Conservation (phyloP, 2,113 vertebrate genomes). For the zebrafish (Danio rerio) region GRCz12tu NC_133199.1:24794501-24795000, state of each 20-base stretch:
- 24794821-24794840: constrained; percentile 57
- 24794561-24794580: too few relatives aligned
- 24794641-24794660: too few relatives aligned
- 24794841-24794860: constrained; percentile 59
- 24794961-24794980: background rate
- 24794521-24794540: too few relatives aligned
- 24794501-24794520: too few relatives aligned
- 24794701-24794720: too few relatives aligned
- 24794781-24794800: constrained; percentile 63
- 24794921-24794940: background rate
- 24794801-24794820: constrained; percentile 59
- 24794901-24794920: background rate
- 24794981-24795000: background rate
- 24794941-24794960: background rate
- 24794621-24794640: too few relatives aligned
- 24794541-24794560: too few relatives aligned
- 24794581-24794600: too few relatives aligned
- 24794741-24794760: constrained; percentile 61
- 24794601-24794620: too few relatives aligned
- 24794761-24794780: constrained; percentile 65
- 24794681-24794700: too few relatives aligned
- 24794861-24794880: constrained; percentile 3
- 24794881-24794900: background rate
- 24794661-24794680: too few relatives aligned
- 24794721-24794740: background rate